These are phyloP conservation scores for Oxytorus armatus DNA, from an alignment of 2,888 invertebrate species.

Conservation along the genomic window DNA sequence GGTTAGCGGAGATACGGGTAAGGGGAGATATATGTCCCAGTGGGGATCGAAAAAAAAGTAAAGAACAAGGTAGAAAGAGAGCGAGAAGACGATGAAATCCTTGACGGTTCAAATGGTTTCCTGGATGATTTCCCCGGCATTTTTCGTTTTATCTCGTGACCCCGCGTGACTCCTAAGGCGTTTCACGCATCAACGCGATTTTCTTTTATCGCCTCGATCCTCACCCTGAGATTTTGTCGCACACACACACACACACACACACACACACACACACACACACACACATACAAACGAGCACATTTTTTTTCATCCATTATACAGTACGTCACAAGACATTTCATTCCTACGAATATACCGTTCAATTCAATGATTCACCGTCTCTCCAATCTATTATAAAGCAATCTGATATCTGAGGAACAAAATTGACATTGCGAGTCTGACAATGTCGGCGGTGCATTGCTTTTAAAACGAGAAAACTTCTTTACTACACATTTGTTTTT, in stretches of 20 bases:
- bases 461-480: background rate
- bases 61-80: background rate
- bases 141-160: conserved; percentile 6
- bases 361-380: background rate
- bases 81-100: conserved; percentile 6
- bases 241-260: background rate
- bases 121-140: conserved; percentile 24
- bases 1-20: no score
- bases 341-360: background rate
- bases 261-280: background rate
- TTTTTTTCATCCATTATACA: no score
- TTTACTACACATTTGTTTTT: no score
- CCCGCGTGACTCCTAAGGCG: background rate
- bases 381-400: conserved; percentile 19
- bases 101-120: conserved; percentile 1
- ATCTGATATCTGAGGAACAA: background rate
- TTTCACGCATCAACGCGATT: conserved; percentile 28
- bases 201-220: background rate
- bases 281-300: background rate
- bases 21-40: background rate
- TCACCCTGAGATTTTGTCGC: background rate
- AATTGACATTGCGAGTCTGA: background rate
- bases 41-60: conserved; percentile 5
- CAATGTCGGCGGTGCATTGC: no score
- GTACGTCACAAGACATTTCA: background rate